Conservation (phyloP, 2,113 vertebrate species). For the Campylorhamphus procurvoides region DNA sequence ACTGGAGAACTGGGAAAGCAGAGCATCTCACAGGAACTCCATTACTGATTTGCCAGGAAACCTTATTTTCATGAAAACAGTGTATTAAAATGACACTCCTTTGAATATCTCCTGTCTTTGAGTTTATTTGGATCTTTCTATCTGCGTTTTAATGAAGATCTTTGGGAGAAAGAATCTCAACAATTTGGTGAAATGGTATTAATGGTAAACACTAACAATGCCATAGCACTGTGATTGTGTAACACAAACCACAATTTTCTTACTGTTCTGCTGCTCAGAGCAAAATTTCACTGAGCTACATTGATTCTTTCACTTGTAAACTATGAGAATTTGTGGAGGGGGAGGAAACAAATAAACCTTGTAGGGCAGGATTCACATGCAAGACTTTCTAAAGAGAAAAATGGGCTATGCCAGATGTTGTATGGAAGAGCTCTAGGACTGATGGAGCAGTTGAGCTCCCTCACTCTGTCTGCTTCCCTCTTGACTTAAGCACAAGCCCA, state of each 20-base stretch:
- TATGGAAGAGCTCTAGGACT: neutral
- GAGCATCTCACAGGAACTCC: neutral
- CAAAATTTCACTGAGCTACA: neutral
- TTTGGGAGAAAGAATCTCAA: neutral
- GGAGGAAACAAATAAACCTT: neutral
- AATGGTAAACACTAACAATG: neutral
- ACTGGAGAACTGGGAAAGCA: neutral
- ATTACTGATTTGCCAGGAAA: neutral
- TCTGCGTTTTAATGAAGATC: neutral
- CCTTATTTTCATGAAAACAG: neutral
- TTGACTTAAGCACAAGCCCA: neutral
- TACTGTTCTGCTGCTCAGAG: neutral
- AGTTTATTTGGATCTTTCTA: neutral
- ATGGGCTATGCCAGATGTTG: neutral
- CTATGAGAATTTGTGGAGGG: neutral
- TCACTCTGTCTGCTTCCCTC: neutral
- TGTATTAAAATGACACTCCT: neutral
- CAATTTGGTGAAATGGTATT: neutral
- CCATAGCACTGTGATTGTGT: neutral
- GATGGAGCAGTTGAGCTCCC: neutral
- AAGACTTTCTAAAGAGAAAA: neutral
- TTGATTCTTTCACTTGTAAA: neutral
- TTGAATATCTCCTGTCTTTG: neutral
- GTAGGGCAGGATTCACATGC: neutral
- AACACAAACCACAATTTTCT: rapidly evolving